Base-by-base conservation (phyloP, 2,797 vertebrate genomes). In the Telmatherina bonti region DNA sequence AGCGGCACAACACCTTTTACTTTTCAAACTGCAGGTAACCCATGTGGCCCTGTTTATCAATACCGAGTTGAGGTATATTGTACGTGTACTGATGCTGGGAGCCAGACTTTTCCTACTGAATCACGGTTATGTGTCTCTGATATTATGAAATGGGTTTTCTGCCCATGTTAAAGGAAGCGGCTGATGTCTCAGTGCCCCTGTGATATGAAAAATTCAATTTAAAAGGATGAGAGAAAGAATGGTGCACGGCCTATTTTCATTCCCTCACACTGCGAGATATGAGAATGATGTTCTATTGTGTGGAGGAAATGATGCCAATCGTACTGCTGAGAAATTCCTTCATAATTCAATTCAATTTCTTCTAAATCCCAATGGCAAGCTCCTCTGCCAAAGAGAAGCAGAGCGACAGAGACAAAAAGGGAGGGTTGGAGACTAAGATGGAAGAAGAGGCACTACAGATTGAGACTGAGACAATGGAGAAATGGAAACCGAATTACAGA, bases 161-260 rank as follows among this genome's bases (percentile, higher is more conserved):
- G 89, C 86, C 82, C 90, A 89, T 92, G 91, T 93, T 92, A 92
- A 94, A 94, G 93, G 91, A 94, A 94, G 93, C 84, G 86, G 93
- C 91, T 93, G 93, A 93, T 93, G 94, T 94, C 93, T 95, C 93
- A 81, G 89, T 91, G 93, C 91, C 91, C 90, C 88, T 89, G 89
- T 92, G 92, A 94, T 94, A 94, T 94, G 93, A 95, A 94, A 94
- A 95, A 95, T 94, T 94, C 93, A 95, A 95, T 95, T 95, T 95
- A 94, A 94, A 93, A 92, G 94, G 92, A 94, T 94, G 93, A 93
- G 93, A 93, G 89, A 93, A 93, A 93, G 92, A 94, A 93, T 92
- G 90, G 93, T 86, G 93, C 91, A 80, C 82, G 88, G 92, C 90
- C 93, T 93, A 93, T 94, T 95, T 94, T 94, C 93, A 91, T 93